phyloP scores from a whole-genome alignment of 2,888 invertebrate genomes.

The Oscheius onirici region DNA sequence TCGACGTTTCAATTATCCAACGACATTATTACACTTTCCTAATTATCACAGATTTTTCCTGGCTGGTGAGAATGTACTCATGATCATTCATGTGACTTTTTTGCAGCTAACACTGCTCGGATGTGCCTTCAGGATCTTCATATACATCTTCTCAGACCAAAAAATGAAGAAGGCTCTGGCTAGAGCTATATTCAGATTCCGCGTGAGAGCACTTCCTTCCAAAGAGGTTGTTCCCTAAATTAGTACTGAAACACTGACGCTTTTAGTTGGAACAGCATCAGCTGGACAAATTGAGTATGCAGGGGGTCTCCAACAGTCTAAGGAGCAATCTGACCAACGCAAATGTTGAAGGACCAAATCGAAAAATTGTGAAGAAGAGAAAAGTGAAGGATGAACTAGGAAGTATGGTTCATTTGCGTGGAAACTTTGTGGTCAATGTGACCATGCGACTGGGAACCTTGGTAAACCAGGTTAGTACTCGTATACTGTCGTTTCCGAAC shows the following conservation, averaged over 20 bases:
- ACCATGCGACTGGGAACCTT: conserved; percentile 52
- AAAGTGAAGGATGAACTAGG: conserved; percentile 58
- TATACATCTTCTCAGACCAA: conserved; percentile 57
- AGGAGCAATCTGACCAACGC: conserved; percentile 59
- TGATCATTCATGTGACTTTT: background rate
- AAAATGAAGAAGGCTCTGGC: conserved; percentile 63
- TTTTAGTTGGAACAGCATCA: conserved; percentile 47
- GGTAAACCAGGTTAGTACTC: conserved; percentile 4
- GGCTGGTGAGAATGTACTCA: conserved; percentile 42
- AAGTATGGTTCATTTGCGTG: conserved; percentile 53
- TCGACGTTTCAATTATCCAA: conserved; percentile 49
- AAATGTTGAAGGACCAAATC: conserved; percentile 53
- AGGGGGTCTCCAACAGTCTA: conserved; percentile 64
- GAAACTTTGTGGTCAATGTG: conserved; percentile 61
- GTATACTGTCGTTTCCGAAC: background rate
- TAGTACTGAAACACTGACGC: background rate
- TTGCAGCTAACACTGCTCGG: conserved; percentile 60
- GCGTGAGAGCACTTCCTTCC: conserved; percentile 32
- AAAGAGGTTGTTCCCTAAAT: conserved; percentile 12
- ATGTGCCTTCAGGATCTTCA: conserved; percentile 61
- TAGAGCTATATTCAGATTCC: conserved; percentile 54
- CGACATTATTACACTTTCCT: conserved; percentile 56
- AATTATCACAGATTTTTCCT: conserved; percentile 55
- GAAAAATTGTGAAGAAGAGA: conserved; percentile 43
- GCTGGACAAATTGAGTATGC: conserved; percentile 61